Base-by-base conservation (phyloP, 2,888 invertebrate species). In the Rutpela maculata region DNA sequence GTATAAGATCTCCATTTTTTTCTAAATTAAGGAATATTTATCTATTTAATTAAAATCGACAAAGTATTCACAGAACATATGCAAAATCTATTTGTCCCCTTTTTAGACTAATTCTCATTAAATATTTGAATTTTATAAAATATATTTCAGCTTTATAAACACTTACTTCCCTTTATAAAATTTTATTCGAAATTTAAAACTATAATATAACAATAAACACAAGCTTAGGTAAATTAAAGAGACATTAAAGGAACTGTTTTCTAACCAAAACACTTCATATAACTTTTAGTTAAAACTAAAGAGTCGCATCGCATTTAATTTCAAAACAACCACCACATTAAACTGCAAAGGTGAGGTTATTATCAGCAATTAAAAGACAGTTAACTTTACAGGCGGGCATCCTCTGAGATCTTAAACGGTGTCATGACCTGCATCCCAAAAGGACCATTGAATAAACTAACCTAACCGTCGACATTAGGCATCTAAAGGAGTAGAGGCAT, bases 381-480 rank as follows among this genome's bases (percentile, higher is more conserved):
- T 43, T 77, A 68, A 60, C 43, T 67, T 50, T 4, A 12, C 57
- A 19, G 66, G 76, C 72, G 69, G 66, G 62, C 68, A 68, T 63
- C 76, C 77, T 74, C 72, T 31, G 77, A 79, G 81, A 77, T 77
- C 78, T 81, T 83, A 84, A 85, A 84, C 81, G 83, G 82, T 84
- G 80, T 82, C 83, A 78, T 79, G 82, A 83, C 82, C 83, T 82
- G 80, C 79, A 84, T 83, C 82, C 83, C 83, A 79, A 80, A 83
- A 83, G 85, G 81, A 80, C 80, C 81, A 79, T 80, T 77, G 80
- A 76, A 74, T 59, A 19, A 68, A 62, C 71, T 57, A 38, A 73
- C 72, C 50, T 22, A 55, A 63, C 63, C 35, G 65, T 22, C 63
- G 75, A 65, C 60, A 38, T 59, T 78, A 77, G 68, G 69, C 77